A percentile compares a stretch with the other conserved stretches of the same genome.
phyloP scores from a whole-genome alignment of 1,140 invertebrate genomes.

The Physella acuta region DNA sequence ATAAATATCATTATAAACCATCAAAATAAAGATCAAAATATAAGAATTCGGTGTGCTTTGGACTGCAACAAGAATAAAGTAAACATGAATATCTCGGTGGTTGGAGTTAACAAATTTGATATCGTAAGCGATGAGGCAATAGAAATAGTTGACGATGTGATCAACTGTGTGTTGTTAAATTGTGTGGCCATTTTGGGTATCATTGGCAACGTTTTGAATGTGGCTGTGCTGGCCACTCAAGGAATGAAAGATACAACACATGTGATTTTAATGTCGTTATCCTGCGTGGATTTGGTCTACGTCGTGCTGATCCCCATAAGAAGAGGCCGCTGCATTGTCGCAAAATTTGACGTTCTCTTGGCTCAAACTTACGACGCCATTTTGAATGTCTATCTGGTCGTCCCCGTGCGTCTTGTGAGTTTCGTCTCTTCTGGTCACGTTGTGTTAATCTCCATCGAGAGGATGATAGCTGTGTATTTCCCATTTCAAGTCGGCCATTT shows the following conservation, averaged over 20 bases:
- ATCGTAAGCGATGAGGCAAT: neutral
- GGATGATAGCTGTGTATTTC: slow-evolving; percentile 8
- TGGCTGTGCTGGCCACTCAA: neutral
- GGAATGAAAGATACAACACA: neutral
- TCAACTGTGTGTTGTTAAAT: neutral
- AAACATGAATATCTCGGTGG: no score
- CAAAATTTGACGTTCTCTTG: no score
- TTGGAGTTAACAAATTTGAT: neutral
- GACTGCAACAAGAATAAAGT: no score
- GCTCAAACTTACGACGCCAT: slow-evolving; percentile 1
- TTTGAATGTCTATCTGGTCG: neutral
- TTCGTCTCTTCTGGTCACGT: neutral
- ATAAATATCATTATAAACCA: no score
- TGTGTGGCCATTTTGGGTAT: neutral
- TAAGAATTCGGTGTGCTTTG: no score
- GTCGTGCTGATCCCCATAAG: neutral
- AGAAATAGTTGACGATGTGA: neutral
- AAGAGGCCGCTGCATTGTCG: neutral
- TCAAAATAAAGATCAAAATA: no score
- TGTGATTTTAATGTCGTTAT: slow-evolving; percentile 1
- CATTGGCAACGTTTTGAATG: slow-evolving; percentile 4
- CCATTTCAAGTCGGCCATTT: neutral
- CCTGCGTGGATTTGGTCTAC: slow-evolving; percentile 1
- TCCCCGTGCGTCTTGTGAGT: neutral
- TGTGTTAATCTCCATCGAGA: slow-evolving; percentile 5